Conservation (phyloP, 2,113 vertebrate genomes). For the Malurus elegans region DNA sequence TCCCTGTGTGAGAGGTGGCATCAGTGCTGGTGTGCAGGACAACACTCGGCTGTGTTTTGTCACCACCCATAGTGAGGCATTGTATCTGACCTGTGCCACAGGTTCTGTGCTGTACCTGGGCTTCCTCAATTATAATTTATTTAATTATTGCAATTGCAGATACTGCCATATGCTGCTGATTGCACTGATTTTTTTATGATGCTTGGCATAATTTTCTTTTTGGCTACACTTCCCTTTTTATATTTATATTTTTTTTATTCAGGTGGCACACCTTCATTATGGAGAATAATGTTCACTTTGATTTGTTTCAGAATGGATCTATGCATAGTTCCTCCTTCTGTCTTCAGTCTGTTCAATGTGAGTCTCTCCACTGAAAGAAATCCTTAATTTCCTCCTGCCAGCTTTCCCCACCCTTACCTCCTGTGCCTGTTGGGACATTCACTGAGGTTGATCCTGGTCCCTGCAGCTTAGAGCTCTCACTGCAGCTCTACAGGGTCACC, state of each 20-base stretch:
- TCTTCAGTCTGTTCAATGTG: background rate
- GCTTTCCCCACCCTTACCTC: background rate
- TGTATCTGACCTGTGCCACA: background rate
- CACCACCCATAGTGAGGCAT: rapidly evolving
- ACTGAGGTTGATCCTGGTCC: background rate
- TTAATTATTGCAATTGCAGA: background rate
- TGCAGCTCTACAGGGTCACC: background rate
- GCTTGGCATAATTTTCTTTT: background rate
- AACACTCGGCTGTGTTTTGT: background rate
- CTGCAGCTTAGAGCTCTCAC: background rate
- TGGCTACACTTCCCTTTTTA: background rate
- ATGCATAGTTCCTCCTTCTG: background rate
- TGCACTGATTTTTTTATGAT: background rate
- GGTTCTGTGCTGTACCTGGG: background rate
- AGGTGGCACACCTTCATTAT: background rate
- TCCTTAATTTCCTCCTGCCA: background rate
- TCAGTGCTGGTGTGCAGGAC: rapidly evolving
- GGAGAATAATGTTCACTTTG: background rate
- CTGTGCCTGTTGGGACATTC: background rate
- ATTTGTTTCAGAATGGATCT: background rate
- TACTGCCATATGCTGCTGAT: no score
- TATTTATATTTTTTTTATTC: background rate
- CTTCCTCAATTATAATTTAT: background rate
- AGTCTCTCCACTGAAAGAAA: background rate
- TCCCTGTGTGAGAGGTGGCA: background rate